Evolutionary conservation across 1,140 invertebrate genomes (phyloP).

Genomic region (Lycorma delicatula): DNA sequence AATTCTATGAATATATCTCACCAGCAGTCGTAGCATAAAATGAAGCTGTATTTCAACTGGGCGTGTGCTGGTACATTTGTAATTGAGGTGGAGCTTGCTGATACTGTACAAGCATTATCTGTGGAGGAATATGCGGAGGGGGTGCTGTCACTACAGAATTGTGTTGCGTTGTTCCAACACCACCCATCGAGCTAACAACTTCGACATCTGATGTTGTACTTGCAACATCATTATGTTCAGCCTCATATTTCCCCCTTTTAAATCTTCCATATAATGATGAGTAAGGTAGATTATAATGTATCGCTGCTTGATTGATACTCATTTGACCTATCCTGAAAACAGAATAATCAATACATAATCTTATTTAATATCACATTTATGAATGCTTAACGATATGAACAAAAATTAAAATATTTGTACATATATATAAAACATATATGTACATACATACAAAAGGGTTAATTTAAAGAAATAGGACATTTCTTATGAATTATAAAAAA

Average conservation of each 20-base stretch:
- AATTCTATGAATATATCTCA: too few relatives aligned
- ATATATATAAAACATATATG: too few relatives aligned
- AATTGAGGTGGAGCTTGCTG: conserved; percentile 24
- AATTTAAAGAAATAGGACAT: too few relatives aligned
- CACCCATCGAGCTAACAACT: not conserved
- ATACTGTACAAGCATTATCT: conserved; percentile 32
- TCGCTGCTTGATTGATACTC: conserved; percentile 89
- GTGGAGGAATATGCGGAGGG: conserved; percentile 16
- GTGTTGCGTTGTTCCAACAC: conserved; percentile 5
- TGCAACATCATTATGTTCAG: too few relatives aligned
- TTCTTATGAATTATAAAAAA: too few relatives aligned
- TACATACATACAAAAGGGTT: too few relatives aligned
- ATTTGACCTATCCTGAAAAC: conserved; percentile 75
- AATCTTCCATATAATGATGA: conserved; percentile 81
- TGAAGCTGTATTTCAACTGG: conserved; percentile 24
- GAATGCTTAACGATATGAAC: too few relatives aligned
- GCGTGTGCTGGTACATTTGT: conserved; percentile 28
- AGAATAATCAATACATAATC: too few relatives aligned
- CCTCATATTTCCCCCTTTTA: conserved; percentile 56
- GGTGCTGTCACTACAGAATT: conserved; percentile 3
- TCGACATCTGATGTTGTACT: conserved; percentile 22
- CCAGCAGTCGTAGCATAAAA: conserved; percentile 18
- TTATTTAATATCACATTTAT: too few relatives aligned
- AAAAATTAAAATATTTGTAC: too few relatives aligned
- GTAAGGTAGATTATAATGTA: conserved; percentile 82